phyloP scores from a whole-genome alignment of 2,113 vertebrate genomes.

The Thamnophis sirtalis region DNA sequence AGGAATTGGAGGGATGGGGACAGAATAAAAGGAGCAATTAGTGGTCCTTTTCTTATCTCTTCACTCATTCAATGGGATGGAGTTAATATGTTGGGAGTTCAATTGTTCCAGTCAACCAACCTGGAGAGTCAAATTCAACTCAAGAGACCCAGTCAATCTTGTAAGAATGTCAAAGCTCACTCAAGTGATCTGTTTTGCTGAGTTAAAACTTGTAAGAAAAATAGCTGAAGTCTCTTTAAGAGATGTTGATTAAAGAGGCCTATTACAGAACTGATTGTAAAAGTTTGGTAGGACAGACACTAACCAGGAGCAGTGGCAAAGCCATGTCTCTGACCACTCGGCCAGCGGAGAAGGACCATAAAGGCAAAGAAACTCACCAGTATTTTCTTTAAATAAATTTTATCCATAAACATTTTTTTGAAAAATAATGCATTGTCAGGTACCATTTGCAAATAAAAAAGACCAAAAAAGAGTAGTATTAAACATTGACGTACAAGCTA shows the following conservation, averaged over 20 bases:
- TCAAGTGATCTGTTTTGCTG: background rate
- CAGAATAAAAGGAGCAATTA: background rate
- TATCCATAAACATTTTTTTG: no score
- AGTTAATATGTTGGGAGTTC: background rate
- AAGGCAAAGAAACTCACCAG: background rate
- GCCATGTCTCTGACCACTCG: background rate
- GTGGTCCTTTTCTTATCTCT: background rate
- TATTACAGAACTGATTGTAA: background rate
- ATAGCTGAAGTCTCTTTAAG: background rate
- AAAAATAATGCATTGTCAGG: no score
- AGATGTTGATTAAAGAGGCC: background rate
- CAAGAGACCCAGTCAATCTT: background rate
- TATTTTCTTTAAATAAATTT: background rate
- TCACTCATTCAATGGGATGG: background rate
- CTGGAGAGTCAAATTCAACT: background rate
- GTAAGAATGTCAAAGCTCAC: background rate
- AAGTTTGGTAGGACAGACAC: background rate
- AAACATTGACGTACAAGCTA: no score
- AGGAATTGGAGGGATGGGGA: no score
- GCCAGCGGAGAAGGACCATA: background rate
- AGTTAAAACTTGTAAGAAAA: background rate
- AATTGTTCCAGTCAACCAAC: background rate
- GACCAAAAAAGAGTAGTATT: no score
- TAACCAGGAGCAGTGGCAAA: background rate
- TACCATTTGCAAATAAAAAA: no score